Evolutionary conservation across 2,888 invertebrate species (phyloP), one percentile per base, ranked within the genome.

Genomic region (Drosophila meridionalis): DNA sequence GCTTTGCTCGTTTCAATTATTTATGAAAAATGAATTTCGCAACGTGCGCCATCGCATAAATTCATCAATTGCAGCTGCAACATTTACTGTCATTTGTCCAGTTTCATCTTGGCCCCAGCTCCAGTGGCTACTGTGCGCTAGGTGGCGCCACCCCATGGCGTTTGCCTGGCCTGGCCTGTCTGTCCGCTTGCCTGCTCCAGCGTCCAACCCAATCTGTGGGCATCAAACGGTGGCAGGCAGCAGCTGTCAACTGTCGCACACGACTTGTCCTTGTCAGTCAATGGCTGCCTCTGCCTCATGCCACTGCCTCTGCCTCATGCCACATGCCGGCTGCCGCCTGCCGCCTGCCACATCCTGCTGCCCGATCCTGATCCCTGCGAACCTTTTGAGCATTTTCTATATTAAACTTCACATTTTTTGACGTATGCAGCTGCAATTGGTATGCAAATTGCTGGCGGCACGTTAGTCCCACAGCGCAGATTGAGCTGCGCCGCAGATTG

Each of bases 241-340:
- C 90, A 90, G 87, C 87, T 89, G 90, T 90, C 87, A 87, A 87
- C 87, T 89, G 90, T 90, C 90, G 87, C 87, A 88, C 87, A 86
- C 87, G 89, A 89, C 87, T 90, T 90, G 87, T 86, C 85, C 85
- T 90, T 86, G 85, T 86, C 85, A 84, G 83, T 83, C 83, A 83
- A 85, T 85, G 80, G 60, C 32, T 56, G 58, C 72, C 61, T 28
- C 55, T 20, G 20, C 20, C 20, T 34, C 47, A 52, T 20, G 38
- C 26, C 45, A 14, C 38, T 9, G 48, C 72, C 61, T 28, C 55
- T 20, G 20, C 20, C 20, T 34, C 47, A 52, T 20, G 38, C 60
- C 59, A 20, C 45, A 20, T 45, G 47, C 28, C 43, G 26, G n/a
- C n/a, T 42, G 57, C 69, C 60, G 38, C 52, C 14, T 30, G 36